Percentiles rank a stretch among this genome's conserved stretches.
Evolutionary conservation across 1,140 invertebrate genomes (phyloP).

Genomic region (Zaprionus inermis): DNA sequence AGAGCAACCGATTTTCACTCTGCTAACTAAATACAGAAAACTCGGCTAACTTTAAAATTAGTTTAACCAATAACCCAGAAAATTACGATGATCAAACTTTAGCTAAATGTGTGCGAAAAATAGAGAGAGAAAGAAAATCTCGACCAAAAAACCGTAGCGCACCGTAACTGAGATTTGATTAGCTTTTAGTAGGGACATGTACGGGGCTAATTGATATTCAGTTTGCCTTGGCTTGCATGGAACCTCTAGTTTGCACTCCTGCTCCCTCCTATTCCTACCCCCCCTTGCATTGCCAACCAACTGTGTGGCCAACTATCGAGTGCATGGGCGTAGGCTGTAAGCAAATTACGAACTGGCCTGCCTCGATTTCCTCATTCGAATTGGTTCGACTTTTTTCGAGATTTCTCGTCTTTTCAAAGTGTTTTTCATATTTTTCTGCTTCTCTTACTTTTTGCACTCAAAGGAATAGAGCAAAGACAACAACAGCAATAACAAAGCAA

Average conservation of each 20-base stretch:
- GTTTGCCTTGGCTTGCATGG: not conserved
- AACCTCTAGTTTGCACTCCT: too few species aligned
- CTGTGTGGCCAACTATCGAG: not conserved
- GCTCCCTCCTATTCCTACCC: too few species aligned
- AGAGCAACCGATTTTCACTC: too few species aligned
- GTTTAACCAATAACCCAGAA: not conserved
- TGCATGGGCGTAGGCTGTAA: not conserved
- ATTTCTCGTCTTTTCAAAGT: not conserved
- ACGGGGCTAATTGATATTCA: not conserved
- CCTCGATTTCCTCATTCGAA: not conserved
- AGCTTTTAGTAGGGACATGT: constrained; percentile 2
- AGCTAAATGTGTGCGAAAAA: not conserved
- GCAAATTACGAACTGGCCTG: constrained; percentile 9
- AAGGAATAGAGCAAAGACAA: not conserved
- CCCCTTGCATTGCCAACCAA: not conserved
- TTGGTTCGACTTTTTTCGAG: not conserved
- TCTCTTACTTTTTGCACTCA: not conserved
- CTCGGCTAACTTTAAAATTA: not conserved
- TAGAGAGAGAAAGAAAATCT: too few species aligned
- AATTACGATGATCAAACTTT: not conserved
- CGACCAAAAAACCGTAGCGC: not conserved
- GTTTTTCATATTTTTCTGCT: not conserved
- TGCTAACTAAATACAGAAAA: not conserved
- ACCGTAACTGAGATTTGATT: not conserved
- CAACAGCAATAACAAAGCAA: not conserved